Base-by-base conservation (phyloP, 1,140 invertebrate genomes). In the Lycorma delicatula region DNA sequence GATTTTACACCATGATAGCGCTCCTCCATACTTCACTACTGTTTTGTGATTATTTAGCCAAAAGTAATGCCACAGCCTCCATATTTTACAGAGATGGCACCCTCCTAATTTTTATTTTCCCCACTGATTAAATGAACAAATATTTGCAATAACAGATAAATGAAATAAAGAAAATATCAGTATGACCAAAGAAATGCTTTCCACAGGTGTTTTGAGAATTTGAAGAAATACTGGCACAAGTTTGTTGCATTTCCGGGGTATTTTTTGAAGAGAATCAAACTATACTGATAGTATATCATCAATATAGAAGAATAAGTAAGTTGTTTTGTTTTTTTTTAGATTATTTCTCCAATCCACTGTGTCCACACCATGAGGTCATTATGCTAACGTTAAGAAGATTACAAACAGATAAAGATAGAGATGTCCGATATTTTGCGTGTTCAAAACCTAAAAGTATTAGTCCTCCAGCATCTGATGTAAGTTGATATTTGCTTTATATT, bases 381-480 rank as follows among this genome's bases (percentile, higher is more conserved):
- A 60, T 63, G 26, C 44, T 60, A 36, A 59, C 60, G 3, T 29
- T 69, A 18, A 67, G 63, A 50, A 56, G 61, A 34, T 49, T 69
- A 6, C 57, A 62, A 34, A 52, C 22, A 12, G 66, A 69, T 54
- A 58, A 59, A 48, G 67, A 69, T 56, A 60, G 63, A 34, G 67
- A 69, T 56, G 67, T 69, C 5, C 50, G 63, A 23, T 67, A 61
- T 41, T 68, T 64, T 46, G 67, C 67, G n/a, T n/a, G n/a, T n/a
- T n/a, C n/a, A n/a, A n/a, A n/a, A n/a, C n/a, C n/a, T n/a, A n/a
- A n/a, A n/a, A n/a, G n/a, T n/a, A n/a, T n/a, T n/a, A n/a, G n/a
- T n/a, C n/a, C n/a, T n/a, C n/a, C n/a, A n/a, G n/a, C n/a, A n/a
- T n/a, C n/a, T n/a, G n/a, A n/a, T n/a, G n/a, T n/a, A n/a, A n/a